Percentiles rank a stretch among this genome's conserved stretches.
Evolutionary conservation across 2,113 vertebrate species (phyloP).

Genomic region (Marmota monax): DNA sequence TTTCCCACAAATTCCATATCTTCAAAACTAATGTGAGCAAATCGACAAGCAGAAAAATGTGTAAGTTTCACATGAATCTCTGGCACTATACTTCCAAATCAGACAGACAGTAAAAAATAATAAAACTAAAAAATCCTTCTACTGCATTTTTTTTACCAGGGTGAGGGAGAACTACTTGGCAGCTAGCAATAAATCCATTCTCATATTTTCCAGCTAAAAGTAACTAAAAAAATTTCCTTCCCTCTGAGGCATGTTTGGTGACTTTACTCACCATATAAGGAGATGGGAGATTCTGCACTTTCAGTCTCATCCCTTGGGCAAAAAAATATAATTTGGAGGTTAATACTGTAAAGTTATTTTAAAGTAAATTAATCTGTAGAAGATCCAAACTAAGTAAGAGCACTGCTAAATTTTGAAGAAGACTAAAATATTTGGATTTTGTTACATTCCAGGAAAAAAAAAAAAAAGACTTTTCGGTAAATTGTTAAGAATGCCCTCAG

Average conservation of each 20-base stretch:
- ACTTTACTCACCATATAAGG: constrained; percentile 87
- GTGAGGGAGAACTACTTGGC: constrained; percentile 82
- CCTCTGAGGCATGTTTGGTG: constrained; percentile 79
- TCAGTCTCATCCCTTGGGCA: background rate
- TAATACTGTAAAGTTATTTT: background rate
- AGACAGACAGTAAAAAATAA: constrained; percentile 51
- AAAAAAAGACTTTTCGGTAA: background rate
- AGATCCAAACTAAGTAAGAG: background rate
- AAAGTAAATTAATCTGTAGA: background rate
- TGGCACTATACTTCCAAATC: constrained; percentile 63
- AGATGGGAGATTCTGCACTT: constrained; percentile 71
- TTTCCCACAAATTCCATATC: background rate
- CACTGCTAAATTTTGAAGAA: background rate
- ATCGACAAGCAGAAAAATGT: constrained; percentile 8
- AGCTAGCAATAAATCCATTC: constrained; percentile 77
- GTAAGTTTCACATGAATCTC: background rate
- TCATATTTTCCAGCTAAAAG: constrained; percentile 88
- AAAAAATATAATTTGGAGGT: background rate
- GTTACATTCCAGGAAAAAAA: background rate
- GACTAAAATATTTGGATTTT: constrained; percentile 6
- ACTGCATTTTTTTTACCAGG: constrained; percentile 78
- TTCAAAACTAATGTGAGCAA: background rate
- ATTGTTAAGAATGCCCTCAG: background rate
- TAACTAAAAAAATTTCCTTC: constrained; percentile 83
- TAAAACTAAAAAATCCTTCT: background rate